phyloP scores from a whole-genome alignment of 2,797 vertebrate species.

The Chiroxiphia lanceolata region DNA sequence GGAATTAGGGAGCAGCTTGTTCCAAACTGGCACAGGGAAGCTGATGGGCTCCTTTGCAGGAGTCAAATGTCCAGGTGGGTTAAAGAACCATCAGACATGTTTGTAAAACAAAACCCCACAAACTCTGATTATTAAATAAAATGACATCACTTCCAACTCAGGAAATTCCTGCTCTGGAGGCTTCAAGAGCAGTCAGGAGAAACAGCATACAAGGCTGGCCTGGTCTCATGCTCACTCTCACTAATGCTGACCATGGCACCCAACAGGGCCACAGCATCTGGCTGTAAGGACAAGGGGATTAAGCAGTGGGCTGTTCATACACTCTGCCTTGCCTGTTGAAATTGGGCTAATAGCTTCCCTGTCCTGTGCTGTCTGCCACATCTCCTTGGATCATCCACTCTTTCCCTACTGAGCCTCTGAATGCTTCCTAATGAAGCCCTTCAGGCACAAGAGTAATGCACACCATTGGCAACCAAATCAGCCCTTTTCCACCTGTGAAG shows the following conservation, averaged over 20 bases:
- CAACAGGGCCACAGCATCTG: not conserved
- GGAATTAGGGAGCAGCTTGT: not conserved
- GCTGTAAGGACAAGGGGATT: not conserved
- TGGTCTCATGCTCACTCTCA: not conserved
- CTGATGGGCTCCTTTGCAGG: fast-evolving
- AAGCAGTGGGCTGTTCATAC: not conserved
- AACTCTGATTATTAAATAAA: not conserved
- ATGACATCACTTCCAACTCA: not conserved
- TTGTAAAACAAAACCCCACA: not conserved
- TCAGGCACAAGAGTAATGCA: fast-evolving
- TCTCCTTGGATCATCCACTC: not conserved
- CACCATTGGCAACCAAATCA: not conserved
- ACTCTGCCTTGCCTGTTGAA: not conserved
- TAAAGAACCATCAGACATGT: not conserved
- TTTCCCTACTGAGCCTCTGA: not conserved
- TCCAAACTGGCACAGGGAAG: not conserved
- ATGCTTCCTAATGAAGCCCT: not conserved
- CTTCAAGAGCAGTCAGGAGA: not conserved
- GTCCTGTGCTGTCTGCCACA: not conserved
- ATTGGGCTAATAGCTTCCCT: not conserved
- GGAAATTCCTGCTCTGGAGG: not conserved
- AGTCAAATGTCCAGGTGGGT: not conserved
- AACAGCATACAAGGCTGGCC: not conserved
- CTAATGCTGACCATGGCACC: not conserved
- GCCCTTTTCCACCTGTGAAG: slow-evolving; percentile 2